Conservation (phyloP, 1,140 invertebrate species). For the Lepidurus arcticus region DNA sequence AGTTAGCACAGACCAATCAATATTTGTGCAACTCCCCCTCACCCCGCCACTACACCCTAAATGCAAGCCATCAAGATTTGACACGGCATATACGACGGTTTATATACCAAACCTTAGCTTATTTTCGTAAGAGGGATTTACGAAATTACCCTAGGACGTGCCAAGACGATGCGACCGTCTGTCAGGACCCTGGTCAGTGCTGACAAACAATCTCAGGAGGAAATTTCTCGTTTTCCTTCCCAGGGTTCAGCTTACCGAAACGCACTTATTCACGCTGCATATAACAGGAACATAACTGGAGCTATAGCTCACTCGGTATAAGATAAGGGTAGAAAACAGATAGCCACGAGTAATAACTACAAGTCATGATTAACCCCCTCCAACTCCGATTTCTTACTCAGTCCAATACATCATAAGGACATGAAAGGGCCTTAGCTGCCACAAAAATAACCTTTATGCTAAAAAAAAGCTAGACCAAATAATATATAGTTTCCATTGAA, state of each 20-base stretch:
- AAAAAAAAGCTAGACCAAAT: too few species aligned
- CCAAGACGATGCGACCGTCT: background rate
- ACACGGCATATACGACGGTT: constrained; percentile 13
- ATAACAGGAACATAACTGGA: background rate
- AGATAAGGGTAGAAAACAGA: too few species aligned
- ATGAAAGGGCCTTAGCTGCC: too few species aligned
- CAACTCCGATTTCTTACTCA: too few species aligned
- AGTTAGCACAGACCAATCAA: background rate
- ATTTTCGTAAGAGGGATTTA: background rate
- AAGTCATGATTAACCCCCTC: too few species aligned
- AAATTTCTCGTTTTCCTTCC: background rate
- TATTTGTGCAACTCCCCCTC: background rate
- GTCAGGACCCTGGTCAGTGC: background rate
- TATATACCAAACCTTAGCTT: background rate
- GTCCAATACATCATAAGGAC: too few species aligned
- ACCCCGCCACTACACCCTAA: background rate
- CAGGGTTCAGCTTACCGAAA: background rate
- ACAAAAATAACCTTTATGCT: too few species aligned
- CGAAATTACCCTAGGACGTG: background rate
- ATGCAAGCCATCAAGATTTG: background rate
- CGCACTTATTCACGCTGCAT: background rate
- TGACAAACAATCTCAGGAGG: background rate
- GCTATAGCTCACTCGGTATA: too few species aligned
- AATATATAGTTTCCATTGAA: too few species aligned
- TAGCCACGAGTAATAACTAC: too few species aligned